Evolutionary conservation across 2,888 invertebrate species (phyloP).

Genomic region (Mythimna ferrago): DNA sequence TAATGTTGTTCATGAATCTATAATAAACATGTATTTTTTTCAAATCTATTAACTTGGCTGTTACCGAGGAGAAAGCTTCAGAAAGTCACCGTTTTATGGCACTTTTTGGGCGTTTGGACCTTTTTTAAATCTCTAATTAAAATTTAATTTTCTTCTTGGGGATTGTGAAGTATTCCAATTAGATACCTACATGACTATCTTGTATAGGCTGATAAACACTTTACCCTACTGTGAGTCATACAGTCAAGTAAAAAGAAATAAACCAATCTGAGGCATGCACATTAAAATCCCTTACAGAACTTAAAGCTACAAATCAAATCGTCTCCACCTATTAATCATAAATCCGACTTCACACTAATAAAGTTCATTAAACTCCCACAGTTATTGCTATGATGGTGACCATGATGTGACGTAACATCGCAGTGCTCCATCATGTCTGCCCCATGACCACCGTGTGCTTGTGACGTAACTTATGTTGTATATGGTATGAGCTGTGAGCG

Average conservation of each 20-base stretch:
- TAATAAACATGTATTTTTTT: too few relatives aligned
- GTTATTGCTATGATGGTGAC: conserved; percentile 3
- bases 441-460: conserved; percentile 48
- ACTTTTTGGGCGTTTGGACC: too few relatives aligned
- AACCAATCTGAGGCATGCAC: not conserved
- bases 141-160: too few relatives aligned
- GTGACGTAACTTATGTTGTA: conserved; percentile 30
- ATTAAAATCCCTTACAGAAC: not conserved
- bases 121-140: too few relatives aligned
- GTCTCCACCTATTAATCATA: not conserved
- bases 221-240: too few relatives aligned
- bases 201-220: too few relatives aligned
- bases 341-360: not conserved
- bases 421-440: conserved; percentile 36
- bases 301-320: not conserved
- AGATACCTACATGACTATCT: too few relatives aligned
- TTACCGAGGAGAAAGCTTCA: too few relatives aligned
- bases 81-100: too few relatives aligned
- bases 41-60: too few relatives aligned
- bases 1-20: too few relatives aligned
- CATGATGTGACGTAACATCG: conserved; percentile 43
- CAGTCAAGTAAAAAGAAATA: not conserved
- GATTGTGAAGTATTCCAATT: too few relatives aligned
- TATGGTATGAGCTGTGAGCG: not conserved
- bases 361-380: conserved; percentile 43